Percentiles rank a stretch among this genome's conserved stretches.
phyloP scores from a whole-genome alignment of 1,140 invertebrate species.

The Latrodectus geometricus region DNA sequence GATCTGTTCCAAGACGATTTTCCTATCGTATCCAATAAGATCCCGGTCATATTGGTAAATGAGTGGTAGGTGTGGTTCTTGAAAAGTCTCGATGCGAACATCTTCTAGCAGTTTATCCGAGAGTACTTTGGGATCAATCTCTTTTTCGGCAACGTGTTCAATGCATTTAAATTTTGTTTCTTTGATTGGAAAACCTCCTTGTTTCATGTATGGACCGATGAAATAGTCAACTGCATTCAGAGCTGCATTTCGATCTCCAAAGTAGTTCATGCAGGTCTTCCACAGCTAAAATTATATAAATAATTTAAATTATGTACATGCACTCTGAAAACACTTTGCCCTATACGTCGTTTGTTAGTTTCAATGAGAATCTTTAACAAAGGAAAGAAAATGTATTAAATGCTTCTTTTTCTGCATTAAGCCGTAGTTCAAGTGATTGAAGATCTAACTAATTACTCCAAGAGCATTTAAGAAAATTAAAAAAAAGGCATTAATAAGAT shows the following conservation, averaged over 20 bases:
- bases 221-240: conserved; percentile 63
- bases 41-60: conserved; percentile 58
- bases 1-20: conserved; percentile 25
- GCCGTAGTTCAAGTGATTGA: too few relatives aligned
- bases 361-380: too few relatives aligned
- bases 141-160: neutral
- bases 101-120: neutral
- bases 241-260: conserved; percentile 61
- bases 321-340: too few relatives aligned
- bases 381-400: too few relatives aligned
- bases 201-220: conserved; percentile 58
- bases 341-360: too few relatives aligned
- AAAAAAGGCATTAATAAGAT: too few relatives aligned
- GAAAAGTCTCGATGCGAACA: conserved; percentile 13
- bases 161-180: conserved; percentile 31
- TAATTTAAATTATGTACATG: too few relatives aligned
- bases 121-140: neutral
- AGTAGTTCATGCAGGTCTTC: conserved; percentile 60
- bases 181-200: conserved; percentile 56
- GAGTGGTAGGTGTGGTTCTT: neutral
- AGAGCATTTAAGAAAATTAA: too few relatives aligned
- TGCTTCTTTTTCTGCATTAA: too few relatives aligned
- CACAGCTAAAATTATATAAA: conserved; percentile 28
- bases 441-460: too few relatives aligned
- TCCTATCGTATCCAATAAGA: conserved; percentile 50